phyloP scores from a whole-genome alignment of 2,113 vertebrate genomes.

The Chionodraco myersi region DNA sequence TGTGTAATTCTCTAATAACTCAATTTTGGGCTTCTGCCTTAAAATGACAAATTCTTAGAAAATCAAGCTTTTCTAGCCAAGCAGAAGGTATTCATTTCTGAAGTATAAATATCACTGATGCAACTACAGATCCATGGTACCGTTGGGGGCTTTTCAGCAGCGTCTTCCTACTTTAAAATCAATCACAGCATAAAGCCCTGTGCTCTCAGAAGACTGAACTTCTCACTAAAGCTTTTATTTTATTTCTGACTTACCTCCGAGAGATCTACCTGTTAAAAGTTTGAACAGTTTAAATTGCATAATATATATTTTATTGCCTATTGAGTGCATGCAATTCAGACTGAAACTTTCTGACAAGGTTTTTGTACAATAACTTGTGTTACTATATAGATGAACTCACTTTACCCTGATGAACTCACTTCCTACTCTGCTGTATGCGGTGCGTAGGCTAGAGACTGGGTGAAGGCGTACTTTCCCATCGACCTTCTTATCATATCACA shows the following conservation, averaged over 20 bases:
- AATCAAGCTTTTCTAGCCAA: conserved; percentile 14
- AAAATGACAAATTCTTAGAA: not conserved
- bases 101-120: conserved; percentile 47
- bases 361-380: not conserved
- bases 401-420: not conserved
- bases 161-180: conserved; percentile 71
- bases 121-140: conserved; percentile 29
- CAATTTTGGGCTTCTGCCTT: not conserved
- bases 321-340: conserved; percentile 3
- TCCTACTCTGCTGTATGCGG: not conserved
- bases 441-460: not conserved
- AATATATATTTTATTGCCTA: conserved; percentile 26
- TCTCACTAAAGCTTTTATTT: conserved; percentile 29
- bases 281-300: conserved; percentile 39
- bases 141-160: conserved; percentile 40
- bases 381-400: not conserved
- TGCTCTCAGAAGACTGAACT: conserved; percentile 46
- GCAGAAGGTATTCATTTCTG: not conserved
- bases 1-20: conserved; percentile 9
- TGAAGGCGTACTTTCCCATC: not conserved
- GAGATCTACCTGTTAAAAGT: conserved; percentile 31
- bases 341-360: conserved; percentile 15
- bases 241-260: conserved; percentile 33
- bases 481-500: not conserved
- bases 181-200: conserved; percentile 55